Conservation (phyloP, 2,797 vertebrate genomes). For the Holocentrus rufus region DNA sequence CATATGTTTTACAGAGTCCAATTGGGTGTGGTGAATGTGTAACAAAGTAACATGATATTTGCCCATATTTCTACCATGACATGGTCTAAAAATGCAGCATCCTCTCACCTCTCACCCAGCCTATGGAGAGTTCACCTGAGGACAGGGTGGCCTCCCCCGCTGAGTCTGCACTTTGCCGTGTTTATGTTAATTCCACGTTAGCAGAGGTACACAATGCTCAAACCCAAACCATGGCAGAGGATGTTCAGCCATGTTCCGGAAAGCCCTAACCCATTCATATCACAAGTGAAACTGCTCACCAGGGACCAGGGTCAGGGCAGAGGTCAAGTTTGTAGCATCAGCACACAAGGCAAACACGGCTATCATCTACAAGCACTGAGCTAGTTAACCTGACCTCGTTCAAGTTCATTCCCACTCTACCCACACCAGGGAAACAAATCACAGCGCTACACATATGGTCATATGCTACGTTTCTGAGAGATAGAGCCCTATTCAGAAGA, state of each 20-base stretch:
- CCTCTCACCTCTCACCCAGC: not conserved
- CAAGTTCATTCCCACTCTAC: constrained; percentile 54
- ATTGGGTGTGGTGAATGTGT: constrained; percentile 24
- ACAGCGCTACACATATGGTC: constrained; percentile 45
- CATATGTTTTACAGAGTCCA: constrained; percentile 18
- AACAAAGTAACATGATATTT: not conserved
- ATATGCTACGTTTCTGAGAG: constrained; percentile 36
- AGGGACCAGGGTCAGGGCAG: constrained; percentile 47
- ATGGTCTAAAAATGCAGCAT: constrained; percentile 2
- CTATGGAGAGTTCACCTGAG: constrained; percentile 64
- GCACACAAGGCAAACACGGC: constrained; percentile 48
- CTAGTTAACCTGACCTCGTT: constrained; percentile 42
- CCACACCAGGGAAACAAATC: constrained; percentile 50
- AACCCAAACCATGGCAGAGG: constrained; percentile 40
- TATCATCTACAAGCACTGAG: constrained; percentile 31
- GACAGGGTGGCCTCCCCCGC: constrained; percentile 55
- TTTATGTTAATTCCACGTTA: constrained; percentile 47
- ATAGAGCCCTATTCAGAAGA: constrained; percentile 44
- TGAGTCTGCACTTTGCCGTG: constrained; percentile 58
- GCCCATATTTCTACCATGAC: constrained; percentile 5
- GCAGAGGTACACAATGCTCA: constrained; percentile 29
- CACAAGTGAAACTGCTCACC: constrained; percentile 53
- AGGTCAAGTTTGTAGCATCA: constrained; percentile 63
- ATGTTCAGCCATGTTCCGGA: constrained; percentile 54
- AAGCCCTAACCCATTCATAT: constrained; percentile 51